A percentile compares a stretch with the other conserved stretches of the same genome.
Evolutionary conservation across 2,888 invertebrate genomes (phyloP).

Genomic region (Cerastis rubricosa): DNA sequence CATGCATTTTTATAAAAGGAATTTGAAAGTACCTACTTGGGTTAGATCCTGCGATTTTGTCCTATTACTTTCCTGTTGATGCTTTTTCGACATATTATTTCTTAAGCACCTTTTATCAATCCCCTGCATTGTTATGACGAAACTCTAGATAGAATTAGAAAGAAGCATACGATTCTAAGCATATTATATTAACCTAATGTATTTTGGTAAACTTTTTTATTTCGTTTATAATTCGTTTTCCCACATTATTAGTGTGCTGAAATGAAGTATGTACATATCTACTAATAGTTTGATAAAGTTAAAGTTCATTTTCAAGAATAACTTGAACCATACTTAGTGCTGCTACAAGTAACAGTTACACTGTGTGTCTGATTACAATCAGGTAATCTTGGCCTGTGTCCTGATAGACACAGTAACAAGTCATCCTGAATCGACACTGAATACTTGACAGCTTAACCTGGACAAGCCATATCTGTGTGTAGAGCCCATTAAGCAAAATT

Average conservation of each 20-base stretch:
- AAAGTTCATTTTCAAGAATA: background rate
- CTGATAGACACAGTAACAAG: background rate
- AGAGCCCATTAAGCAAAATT: constrained; percentile 23
- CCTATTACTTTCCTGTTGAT: background rate
- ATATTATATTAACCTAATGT: background rate
- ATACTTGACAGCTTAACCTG: constrained; percentile 17
- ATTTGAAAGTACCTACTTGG: background rate
- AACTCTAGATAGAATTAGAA: background rate
- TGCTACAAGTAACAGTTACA: constrained; percentile 6
- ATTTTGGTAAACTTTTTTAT: background rate
- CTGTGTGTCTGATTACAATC: background rate
- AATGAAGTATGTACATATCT: background rate
- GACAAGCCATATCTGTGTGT: constrained; percentile 59
- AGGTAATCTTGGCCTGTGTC: background rate
- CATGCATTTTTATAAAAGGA: background rate
- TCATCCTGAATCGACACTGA: background rate
- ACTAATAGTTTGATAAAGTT: background rate
- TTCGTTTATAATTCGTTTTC: background rate
- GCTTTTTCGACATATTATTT: background rate
- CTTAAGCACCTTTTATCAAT: background rate
- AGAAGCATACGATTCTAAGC: background rate
- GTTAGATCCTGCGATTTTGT: background rate
- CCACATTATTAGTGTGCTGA: background rate
- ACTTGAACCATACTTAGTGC: background rate
- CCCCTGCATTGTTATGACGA: background rate